phyloP scores from a whole-genome alignment of 1,140 invertebrate genomes.

The Sminthurinus signatus region DNA sequence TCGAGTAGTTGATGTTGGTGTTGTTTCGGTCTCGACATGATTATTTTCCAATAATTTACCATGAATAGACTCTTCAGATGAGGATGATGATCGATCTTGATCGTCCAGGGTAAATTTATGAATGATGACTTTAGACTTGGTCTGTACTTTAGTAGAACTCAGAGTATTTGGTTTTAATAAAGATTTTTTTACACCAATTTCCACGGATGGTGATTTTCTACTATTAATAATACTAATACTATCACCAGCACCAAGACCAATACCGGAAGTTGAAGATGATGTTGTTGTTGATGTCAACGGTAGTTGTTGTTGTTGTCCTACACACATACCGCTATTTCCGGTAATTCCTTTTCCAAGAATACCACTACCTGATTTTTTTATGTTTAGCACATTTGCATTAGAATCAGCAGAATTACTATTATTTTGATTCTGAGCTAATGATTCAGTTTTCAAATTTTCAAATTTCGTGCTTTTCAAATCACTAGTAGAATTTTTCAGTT shows the following conservation, averaged over 20 bases:
- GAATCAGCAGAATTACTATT: conserved; percentile 1
- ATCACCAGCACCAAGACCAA: too few relatives aligned
- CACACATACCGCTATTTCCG: too few relatives aligned
- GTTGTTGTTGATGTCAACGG: not conserved
- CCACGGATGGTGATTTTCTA: not conserved
- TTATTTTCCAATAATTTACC: not conserved
- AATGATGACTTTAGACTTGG: conserved; percentile 10
- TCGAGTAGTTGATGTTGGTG: conserved; percentile 2
- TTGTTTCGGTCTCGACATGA: not conserved
- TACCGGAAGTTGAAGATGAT: not conserved
- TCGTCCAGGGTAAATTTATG: conserved; percentile 9
- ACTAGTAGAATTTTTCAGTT: too few relatives aligned
- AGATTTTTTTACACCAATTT: conserved; percentile 8
- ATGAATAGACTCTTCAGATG: not conserved
- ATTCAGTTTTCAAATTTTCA: too few relatives aligned
- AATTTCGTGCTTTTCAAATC: too few relatives aligned
- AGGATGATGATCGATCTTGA: not conserved
- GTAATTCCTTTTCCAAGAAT: too few relatives aligned
- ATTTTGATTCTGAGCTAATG: too few relatives aligned
- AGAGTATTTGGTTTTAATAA: conserved; percentile 5
- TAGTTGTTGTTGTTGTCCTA: too few relatives aligned
- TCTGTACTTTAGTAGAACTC: conserved; percentile 3
- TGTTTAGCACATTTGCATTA: conserved; percentile 11
- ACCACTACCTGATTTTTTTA: not conserved
- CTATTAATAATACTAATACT: too few relatives aligned